phyloP scores from a whole-genome alignment of 2,797 vertebrate species.

The Aplochiton taeniatus region DNA sequence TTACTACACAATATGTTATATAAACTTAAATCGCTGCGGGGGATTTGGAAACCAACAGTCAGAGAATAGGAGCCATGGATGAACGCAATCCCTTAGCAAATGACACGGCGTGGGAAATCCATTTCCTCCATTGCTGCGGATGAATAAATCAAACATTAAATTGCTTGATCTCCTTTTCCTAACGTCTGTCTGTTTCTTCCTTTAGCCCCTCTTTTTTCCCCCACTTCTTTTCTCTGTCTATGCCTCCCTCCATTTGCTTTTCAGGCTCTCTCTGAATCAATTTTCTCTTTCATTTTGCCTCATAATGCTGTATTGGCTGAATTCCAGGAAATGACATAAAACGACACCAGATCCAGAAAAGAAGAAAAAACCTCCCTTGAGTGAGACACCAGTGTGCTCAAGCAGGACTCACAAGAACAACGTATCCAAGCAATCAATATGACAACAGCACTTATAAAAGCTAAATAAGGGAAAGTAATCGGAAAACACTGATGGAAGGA shows the following conservation, averaged over 20 bases:
- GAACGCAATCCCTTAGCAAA: too few relatives aligned
- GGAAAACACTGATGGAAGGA: background rate
- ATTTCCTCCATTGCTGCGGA: too few relatives aligned
- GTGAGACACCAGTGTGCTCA: conserved; percentile 29
- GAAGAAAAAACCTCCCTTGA: background rate
- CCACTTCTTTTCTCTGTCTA: conserved; percentile 13
- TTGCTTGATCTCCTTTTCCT: background rate
- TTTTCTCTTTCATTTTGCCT: conserved; percentile 11
- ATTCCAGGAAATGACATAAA: background rate
- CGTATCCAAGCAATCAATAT: conserved; percentile 32
- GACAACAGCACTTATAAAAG: conserved; percentile 27
- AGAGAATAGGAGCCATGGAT: too few relatives aligned
- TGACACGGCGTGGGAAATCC: too few relatives aligned
- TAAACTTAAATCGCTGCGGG: too few relatives aligned
- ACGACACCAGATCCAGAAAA: too few relatives aligned
- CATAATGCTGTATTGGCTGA: background rate
- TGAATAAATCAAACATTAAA: too few relatives aligned
- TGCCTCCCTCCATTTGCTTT: background rate
- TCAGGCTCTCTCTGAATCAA: conserved; percentile 21
- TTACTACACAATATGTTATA: too few relatives aligned
- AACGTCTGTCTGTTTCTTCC: background rate
- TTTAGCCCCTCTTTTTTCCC: conserved; percentile 24
- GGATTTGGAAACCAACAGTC: too few relatives aligned
- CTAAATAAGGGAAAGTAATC: conserved; percentile 8
- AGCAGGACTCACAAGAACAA: conserved; percentile 32